phyloP scores from a whole-genome alignment of 2,888 invertebrate species.

The Operophtera brumata region DNA sequence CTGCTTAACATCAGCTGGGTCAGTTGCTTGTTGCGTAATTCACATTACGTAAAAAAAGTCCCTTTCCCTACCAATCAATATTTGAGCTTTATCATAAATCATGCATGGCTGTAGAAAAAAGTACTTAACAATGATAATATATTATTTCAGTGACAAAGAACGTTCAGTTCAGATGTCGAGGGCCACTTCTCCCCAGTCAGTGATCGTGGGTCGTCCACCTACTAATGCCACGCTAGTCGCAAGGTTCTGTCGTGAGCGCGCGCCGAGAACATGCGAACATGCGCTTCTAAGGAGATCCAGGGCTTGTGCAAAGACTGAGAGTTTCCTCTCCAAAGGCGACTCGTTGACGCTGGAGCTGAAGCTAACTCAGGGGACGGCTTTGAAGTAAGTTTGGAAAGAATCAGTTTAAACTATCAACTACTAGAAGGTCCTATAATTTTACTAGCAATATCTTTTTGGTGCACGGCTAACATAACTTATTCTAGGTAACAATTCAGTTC shows the following conservation, averaged over 20 bases:
- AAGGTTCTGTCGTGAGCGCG: constrained; percentile 89
- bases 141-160: constrained; percentile 68
- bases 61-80: too few species aligned
- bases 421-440: too few species aligned
- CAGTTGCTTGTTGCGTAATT: too few species aligned
- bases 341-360: constrained; percentile 89
- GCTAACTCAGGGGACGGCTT: constrained; percentile 90
- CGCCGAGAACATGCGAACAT: constrained; percentile 91
- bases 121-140: too few species aligned
- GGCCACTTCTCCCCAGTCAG: constrained; percentile 72
- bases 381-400: constrained; percentile 84
- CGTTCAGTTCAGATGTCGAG: constrained; percentile 74
- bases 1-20: too few species aligned
- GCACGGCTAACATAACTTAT: too few species aligned
- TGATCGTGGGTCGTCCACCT: constrained; percentile 79
- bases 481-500: too few species aligned
- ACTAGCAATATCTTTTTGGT: too few species aligned
- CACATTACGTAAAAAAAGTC: too few species aligned
- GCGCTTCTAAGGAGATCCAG: constrained; percentile 84
- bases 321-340: constrained; percentile 90
- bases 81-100: too few species aligned
- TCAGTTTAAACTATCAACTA: too few species aligned
- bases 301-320: constrained; percentile 90
- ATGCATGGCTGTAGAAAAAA: too few species aligned
- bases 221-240: constrained; percentile 90